Percentiles rank a stretch among this genome's conserved stretches.
These are phyloP conservation scores for Diabrotica balteata DNA, from an alignment of 2,888 invertebrate genomes.

Conservation along the genomic window DNA sequence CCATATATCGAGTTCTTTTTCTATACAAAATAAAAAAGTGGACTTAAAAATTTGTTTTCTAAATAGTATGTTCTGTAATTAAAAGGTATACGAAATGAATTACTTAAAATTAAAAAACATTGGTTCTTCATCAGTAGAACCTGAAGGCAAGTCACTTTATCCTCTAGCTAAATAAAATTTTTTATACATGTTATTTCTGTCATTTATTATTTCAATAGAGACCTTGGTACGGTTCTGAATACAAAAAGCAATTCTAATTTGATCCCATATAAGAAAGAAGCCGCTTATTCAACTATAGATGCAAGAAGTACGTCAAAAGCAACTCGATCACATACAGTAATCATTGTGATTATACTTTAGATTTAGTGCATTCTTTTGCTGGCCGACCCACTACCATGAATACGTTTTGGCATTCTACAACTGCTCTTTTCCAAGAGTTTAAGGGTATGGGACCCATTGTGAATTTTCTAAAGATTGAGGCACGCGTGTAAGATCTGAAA, in stretches of 20 bases:
- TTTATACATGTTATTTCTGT: too few species aligned
- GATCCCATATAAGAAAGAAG: constrained; percentile 45
- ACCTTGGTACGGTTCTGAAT: constrained; percentile 24
- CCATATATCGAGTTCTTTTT: too few species aligned
- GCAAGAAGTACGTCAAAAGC: constrained; percentile 29
- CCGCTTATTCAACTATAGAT: constrained; percentile 22
- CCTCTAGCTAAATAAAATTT: too few species aligned
- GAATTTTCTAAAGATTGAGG: constrained; percentile 54
- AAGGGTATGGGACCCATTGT: constrained; percentile 52
- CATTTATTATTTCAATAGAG: background rate
- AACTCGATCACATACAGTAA: constrained; percentile 21
- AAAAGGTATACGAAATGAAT: too few species aligned
- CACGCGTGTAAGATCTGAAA: constrained; percentile 54
- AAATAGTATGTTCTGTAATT: too few species aligned
- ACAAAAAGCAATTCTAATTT: constrained; percentile 44
- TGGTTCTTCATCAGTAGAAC: too few species aligned
- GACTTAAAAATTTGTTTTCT: too few species aligned
- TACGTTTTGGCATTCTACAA: constrained; percentile 46
- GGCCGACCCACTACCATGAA: constrained; percentile 47
- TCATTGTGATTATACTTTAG: too few species aligned
- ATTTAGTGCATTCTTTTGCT: constrained; percentile 20
- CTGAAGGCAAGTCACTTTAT: too few species aligned
- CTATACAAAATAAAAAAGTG: too few species aligned
- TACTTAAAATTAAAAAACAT: too few species aligned
- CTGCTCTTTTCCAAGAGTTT: constrained; percentile 51